Base-by-base conservation (phyloP, 2,888 invertebrate species). In the Callinectes sapidus region DNA sequence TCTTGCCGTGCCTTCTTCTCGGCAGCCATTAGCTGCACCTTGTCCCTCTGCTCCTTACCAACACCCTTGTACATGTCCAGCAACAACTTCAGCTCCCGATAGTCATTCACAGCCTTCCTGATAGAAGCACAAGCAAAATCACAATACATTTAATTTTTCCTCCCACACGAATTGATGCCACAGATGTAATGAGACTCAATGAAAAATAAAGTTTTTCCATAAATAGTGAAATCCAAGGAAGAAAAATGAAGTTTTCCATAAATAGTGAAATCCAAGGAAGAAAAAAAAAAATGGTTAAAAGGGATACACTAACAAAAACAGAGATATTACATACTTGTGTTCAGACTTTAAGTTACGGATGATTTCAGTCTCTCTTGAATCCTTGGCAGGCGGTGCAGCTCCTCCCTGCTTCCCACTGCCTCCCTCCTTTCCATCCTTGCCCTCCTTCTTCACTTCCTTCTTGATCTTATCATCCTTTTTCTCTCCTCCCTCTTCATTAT, bases 31-130 rank as follows among this genome's bases (percentile, higher is more conserved):
- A 99, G 96, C 96, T 98, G 98, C 86, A 98, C 99, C 96, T 99
- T 99, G 95, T 99, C 99, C 8, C 99, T 96, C 95, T 98, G 98
- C 95, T 99, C 99, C 96, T 99, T 99, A 93, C 98, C 98, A 14
- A 98, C 98, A n/a, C 98, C 98, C 96, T 99, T 99, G 96, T 99
- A 99, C 98, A 99, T 99, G 96, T 99, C 99, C 94, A 99, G 96
- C 18, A 99, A 96, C 0, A 99, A 96, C 95, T 99, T 99, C 97
- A 99, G 97, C 96, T 99, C 99, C 95, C 98, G 98, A 96, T 98
- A 98, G 95, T 98, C 98, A 95, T 98, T 98, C 88, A 98, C 97
- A 18, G 98, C 98, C 96, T 98, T 99, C 96, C 98, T 98, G 95
- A 35, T 81, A 35, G 42, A 42, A 6, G 6, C 42, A 42, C 42